These are phyloP conservation scores for Nomia melanderi DNA, from an alignment of 1,140 invertebrate species.

Conservation along the genomic window DNA sequence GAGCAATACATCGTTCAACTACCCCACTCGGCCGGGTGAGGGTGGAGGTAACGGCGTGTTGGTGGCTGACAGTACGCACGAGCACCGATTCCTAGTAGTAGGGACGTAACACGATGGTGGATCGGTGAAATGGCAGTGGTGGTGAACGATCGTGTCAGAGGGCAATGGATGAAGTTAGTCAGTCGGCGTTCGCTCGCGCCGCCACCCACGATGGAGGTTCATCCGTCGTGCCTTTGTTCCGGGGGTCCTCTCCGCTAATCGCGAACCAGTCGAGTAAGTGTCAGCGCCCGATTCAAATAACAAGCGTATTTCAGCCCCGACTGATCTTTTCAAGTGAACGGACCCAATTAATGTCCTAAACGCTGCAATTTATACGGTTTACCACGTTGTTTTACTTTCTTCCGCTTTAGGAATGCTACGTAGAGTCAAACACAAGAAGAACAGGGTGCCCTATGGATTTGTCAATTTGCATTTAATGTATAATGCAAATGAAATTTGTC, in stretches of 20 bases:
- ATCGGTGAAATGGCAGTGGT: slow-evolving; percentile 45
- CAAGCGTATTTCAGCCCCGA: background rate
- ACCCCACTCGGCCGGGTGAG: slow-evolving; percentile 10
- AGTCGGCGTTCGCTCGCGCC: slow-evolving; percentile 73
- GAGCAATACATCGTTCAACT: slow-evolving; percentile 46
- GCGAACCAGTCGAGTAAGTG: slow-evolving; percentile 4
- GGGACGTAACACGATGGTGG: slow-evolving; percentile 33
- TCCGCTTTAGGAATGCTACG: too few species aligned
- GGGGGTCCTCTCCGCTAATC: background rate
- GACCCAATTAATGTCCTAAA: background rate
- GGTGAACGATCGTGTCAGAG: slow-evolving; percentile 58
- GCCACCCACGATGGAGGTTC: slow-evolving; percentile 55
- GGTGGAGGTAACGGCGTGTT: slow-evolving; percentile 20
- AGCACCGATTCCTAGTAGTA: slow-evolving; percentile 3
- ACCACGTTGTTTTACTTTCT: too few species aligned
- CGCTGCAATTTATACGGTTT: background rate
- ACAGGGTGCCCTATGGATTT: too few species aligned
- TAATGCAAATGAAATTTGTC: too few species aligned
- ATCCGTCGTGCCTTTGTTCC: slow-evolving; percentile 18
- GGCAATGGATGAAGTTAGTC: slow-evolving; percentile 68
- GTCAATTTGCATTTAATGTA: too few species aligned
- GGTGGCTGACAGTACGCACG: background rate
- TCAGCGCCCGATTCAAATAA: background rate
- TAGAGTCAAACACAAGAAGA: too few species aligned
- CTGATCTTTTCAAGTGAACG: background rate